Evolutionary conservation across 2,797 vertebrate species (phyloP), one percentile per base, ranked within the genome.

Genomic region (Paramormyrops hopkinsi): DNA sequence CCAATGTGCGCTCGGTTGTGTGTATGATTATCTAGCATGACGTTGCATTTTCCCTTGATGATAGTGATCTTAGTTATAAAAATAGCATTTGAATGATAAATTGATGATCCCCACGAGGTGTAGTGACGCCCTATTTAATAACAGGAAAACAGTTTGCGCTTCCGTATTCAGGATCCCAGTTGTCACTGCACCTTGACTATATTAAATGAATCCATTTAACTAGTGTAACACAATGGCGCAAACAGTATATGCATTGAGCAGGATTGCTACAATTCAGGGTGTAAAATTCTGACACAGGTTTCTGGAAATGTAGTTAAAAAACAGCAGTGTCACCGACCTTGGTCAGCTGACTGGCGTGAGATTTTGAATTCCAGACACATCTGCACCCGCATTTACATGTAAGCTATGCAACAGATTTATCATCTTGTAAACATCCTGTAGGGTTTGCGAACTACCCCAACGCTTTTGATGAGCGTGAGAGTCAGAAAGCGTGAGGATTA

Each of bases 1-100:
- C 25, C 41, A 44, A 79, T 56, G 9, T 12, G 17, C 62, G 51
- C 87, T 62, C 8, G 7, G 48, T 25, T 41, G 87, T 14, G n/a
- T 44, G 4, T 62, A 41, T 76, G 17, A 56, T 62, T 83, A 14
- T 53, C 91, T 89, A 94, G 94, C 92, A 95, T 96, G 96, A 96
- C 96, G 95, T 92, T 92, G 95, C 96, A 95, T 73, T 69, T 22
- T 4, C 3, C 12, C 8, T 41, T 69, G 48, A 46, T 11, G 56
- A n/a, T 29, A 12, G 41, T 84, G 8, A 11, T 29, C 8, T 62
- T n/a, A 46, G 17, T 79, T 17, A 37, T 44, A 22, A 33, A 8
- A 37, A 3, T 19, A 59, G 17, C 3, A 12, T 29, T 51, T 44
- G 44, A 50, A 85, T 12, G 82, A 50, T 85, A 50, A 12, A 84